Base-by-base conservation (phyloP, 2,113 vertebrate genomes). In the Stegastes partitus region DNA sequence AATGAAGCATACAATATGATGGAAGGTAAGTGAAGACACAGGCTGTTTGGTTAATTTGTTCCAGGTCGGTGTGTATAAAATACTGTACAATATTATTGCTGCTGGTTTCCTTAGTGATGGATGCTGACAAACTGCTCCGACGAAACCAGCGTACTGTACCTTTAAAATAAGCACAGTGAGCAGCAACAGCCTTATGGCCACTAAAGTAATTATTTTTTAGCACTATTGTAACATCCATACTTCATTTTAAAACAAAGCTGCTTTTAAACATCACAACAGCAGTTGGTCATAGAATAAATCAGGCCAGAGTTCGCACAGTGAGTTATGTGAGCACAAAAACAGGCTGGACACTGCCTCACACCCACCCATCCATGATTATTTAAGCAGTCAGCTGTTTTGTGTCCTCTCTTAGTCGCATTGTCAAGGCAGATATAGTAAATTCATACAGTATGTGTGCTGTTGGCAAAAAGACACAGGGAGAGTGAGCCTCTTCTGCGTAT, bases 41-140 rank as follows among this genome's bases (percentile, higher is more conserved):
- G 65, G 57, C n/a, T 44, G 64, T 76, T 77, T 70, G 71, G 39
- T 18, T 39, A 37, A 51, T 72, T 42, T 65, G 22, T 10, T 4
- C 1, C 11, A 50, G 50, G 4, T 63, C 31, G 37, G 47, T 74
- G 80, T 57, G 45, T 85, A 83, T 70, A 87, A 86, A 87, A 89
- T 86, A 82, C 47, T 82, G 55, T 84, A 79, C 54, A 87, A 34
- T 67, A 61, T 75, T 82, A 87, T 72, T 79, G 69, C 68, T 89
- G 89, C 79, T 91, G 77, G 81, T 88, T 91, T 83, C 65, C 65
- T 68, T 66, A 66, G 64, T 75, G 76, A 68, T 69, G 63, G 75
- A 68, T 72, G 51, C 49, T 75, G 71, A 70, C 4, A 6, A 79
- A 16, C 57, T 50, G 4, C 39, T 7, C 14, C 39, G 14, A 69